Base-by-base conservation (phyloP, 2,113 vertebrate genomes). In the Antechinus flavipes region DNA sequence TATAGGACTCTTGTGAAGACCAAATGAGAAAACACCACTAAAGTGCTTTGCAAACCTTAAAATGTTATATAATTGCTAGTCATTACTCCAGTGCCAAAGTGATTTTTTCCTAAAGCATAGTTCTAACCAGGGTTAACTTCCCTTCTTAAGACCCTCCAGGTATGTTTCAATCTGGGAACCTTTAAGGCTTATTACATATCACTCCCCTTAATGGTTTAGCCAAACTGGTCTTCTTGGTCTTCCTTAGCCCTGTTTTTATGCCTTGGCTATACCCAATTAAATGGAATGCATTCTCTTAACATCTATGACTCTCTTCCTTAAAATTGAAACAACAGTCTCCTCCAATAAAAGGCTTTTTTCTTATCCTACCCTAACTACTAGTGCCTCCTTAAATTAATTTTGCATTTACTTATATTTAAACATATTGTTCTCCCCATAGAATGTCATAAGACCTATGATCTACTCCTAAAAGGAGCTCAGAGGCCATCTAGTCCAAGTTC, bases 201-300 rank as follows among this genome's bases (percentile, higher is more conserved):
- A 58, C 9, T 27, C 56, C 26, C 56, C 56, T 58, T 58, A 27
- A 58, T 58, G 56, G 26, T 58, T 58, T 58, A 27, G 56, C 56
- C 55, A 58, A 27, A 58, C 8, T 58, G 56, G 1, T 58, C 8
- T 58, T 58, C 8, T 58, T 11, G 26, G 52, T 89, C 2, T 1
- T n/a, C n/a, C 76, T 19, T 2, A 3, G 8, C 54, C 89, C 25
- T 10, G 2, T 4, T 5, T 54, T 25, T 25, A 22, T 49, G 16
- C 46, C 46, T 90, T 91, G 22, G 55, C 35, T 4, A 0, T 46
- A 25, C 23, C 53, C 53, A 46, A 24, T 26, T 26, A 58, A 19
- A 49, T 4, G 3, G 8, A 50, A 26, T 49, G 26, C 52, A 5
- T 0, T 0, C 19, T 11, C 30, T 35, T 9, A 27, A 47, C 55